These are phyloP conservation scores for Knipowitschia caucasica DNA, from an alignment of 2,797 vertebrate species.

Conservation along the genomic window DNA sequence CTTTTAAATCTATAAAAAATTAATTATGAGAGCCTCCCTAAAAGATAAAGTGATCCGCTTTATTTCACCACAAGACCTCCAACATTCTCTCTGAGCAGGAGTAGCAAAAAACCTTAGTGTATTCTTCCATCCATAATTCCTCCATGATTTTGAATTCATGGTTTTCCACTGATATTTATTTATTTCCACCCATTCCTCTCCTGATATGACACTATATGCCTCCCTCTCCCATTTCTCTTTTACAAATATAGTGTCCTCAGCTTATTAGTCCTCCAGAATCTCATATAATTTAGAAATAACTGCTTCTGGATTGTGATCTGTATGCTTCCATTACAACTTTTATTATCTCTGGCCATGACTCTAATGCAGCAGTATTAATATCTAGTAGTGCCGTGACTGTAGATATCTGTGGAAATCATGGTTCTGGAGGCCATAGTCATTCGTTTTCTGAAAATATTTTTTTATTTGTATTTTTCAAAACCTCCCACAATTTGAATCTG, in stretches of 20 bases:
- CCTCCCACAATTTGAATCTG: not conserved
- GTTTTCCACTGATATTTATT: not conserved
- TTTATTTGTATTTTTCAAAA: not conserved
- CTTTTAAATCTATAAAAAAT: not conserved
- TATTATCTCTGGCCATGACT: not conserved
- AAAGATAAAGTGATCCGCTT: not conserved
- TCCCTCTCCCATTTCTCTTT: not conserved
- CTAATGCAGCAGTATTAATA: not conserved
- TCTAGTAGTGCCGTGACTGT: not conserved
- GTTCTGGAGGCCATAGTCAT: not conserved
- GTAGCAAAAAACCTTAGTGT: too few relatives aligned
- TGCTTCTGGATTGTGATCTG: not conserved
- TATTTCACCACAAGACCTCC: not conserved
- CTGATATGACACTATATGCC: not conserved
- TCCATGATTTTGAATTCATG: too few relatives aligned
- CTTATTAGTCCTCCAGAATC: not conserved
- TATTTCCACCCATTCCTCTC: not conserved
- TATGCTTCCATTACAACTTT: not conserved
- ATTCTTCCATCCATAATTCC: too few relatives aligned
- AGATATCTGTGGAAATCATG: not conserved
- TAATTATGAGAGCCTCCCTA: too few relatives aligned
- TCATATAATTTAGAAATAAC: not conserved
- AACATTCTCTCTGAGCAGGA: too few relatives aligned
- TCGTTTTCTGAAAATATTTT: not conserved
- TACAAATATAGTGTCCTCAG: not conserved